Evolutionary conservation across 2,797 vertebrate species (phyloP).

Genomic region (Babyrousa celebensis): DNA sequence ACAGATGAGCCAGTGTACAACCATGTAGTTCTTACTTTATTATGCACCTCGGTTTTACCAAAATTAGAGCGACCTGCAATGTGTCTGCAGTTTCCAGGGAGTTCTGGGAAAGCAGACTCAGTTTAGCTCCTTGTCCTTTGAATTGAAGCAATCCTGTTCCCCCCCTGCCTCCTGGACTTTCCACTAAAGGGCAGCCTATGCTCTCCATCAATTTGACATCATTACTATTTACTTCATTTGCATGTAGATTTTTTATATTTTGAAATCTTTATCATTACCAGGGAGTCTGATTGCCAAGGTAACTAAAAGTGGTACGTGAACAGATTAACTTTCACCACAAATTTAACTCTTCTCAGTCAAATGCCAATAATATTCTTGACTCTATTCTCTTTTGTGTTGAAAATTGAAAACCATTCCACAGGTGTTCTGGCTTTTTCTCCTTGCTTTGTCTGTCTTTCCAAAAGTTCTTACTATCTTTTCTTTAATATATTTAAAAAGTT

Average conservation of each 20-base stretch:
- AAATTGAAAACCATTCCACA: background rate
- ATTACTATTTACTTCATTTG: background rate
- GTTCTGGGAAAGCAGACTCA: background rate
- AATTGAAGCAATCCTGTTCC: background rate
- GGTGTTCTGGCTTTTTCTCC: background rate
- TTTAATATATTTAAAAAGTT: background rate
- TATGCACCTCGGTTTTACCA: background rate
- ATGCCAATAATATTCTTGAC: background rate
- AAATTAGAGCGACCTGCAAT: background rate
- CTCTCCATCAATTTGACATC: background rate
- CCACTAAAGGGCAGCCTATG: background rate
- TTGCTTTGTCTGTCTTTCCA: background rate
- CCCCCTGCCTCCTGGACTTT: background rate
- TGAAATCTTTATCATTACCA: slow-evolving; percentile 14
- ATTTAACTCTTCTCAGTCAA: background rate
- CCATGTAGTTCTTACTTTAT: background rate
- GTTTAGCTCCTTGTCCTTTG: background rate
- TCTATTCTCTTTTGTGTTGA: background rate
- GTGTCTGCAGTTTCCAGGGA: background rate
- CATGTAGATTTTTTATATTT: slow-evolving; percentile 4
- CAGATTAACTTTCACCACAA: background rate
- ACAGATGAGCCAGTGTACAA: background rate
- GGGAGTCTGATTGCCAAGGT: background rate
- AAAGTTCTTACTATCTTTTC: background rate
- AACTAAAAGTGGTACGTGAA: background rate